Evolutionary conservation across 2,113 vertebrate species (phyloP), one percentile per base, ranked within the genome.

Genomic region (Pithys albifrons): DNA sequence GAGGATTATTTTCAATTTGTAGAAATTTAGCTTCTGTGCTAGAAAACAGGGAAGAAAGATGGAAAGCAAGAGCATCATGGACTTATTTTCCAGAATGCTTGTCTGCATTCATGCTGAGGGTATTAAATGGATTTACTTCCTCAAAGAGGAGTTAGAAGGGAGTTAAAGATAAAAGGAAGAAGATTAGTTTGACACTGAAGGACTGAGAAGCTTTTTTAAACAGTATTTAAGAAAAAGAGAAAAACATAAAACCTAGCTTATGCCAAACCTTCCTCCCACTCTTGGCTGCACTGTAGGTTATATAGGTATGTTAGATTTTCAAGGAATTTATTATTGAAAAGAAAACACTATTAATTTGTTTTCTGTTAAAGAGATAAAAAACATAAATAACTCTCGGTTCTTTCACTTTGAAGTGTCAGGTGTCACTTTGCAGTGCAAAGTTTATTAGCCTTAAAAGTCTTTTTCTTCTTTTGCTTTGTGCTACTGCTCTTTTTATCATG

Each of bases 51-150:
- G 72, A 91, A 91, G 86, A 89, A 59, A 94, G 81, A 65, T 49
- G 91, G 89, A 96, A 89, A 72, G 33, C 66, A 75, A 95, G 85
- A 78, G 14, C 23, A 7, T 61, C 65, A 89, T 93, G 39, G 41
- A 93, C 57, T 93, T 94, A 57, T 37, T 94, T 92, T 96, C 71
- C 84, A 95, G 81, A 37, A 54, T 90, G 57, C 27, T 93, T 87
- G 66, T 81, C 58, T 87, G 55, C 57, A 83, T 94, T 92, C 49
- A 73, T 4, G 58, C 45, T 43, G 92, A 88, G 51, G 49, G 67
- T 88, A 94, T 93, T 95, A 95, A 91, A 85, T 71, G 45, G 80
- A 97, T 97, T 97, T 95, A 85, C 18, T 82, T 66, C 59, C 86
- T 97, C 94, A 94, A 94, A 97, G 46, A 55, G 29, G n/a, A 93